A percentile compares a stretch with the other conserved stretches of the same genome.
Evolutionary conservation across 2,888 invertebrate species (phyloP).

Genomic region (Steinernema hermaphroditum): DNA sequence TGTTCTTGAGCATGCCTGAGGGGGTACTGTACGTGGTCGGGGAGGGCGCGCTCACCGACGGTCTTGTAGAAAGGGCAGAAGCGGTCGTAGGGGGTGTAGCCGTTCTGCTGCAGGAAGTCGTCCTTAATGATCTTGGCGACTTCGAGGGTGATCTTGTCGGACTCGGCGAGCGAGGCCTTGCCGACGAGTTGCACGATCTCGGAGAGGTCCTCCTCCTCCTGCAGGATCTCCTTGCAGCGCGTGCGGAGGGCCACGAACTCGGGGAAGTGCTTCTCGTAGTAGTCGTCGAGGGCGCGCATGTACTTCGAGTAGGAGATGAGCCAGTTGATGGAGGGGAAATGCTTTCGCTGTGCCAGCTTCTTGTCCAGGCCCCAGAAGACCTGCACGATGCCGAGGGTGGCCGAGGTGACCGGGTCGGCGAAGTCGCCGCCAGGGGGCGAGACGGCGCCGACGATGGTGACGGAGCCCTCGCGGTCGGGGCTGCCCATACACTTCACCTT

Average conservation of each 20-base stretch:
- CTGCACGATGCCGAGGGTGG: slow-evolving; percentile 93
- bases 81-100: slow-evolving; percentile 75
- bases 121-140: slow-evolving; percentile 82
- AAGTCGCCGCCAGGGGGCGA: slow-evolving; percentile 99
- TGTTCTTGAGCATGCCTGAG: slow-evolving; percentile 84
- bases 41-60: slow-evolving; percentile 82
- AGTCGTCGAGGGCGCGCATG: slow-evolving; percentile 94
- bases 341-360: slow-evolving; percentile 80
- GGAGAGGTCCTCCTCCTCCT: slow-evolving; percentile 95
- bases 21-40: neutral
- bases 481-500: slow-evolving; percentile 80
- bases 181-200: slow-evolving; percentile 99
- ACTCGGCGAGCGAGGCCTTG: slow-evolving; percentile 85
- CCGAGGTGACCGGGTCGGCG: slow-evolving; percentile 97
- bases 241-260: slow-evolving; percentile 95
- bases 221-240: slow-evolving; percentile 81
- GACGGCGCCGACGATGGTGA: slow-evolving; percentile 95
- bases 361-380: slow-evolving; percentile 59
- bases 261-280: slow-evolving; percentile 94
- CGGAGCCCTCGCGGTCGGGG: slow-evolving; percentile 94
- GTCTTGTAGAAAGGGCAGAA: slow-evolving; percentile 99
- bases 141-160: slow-evolving; percentile 98
- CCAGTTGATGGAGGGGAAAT: slow-evolving; percentile 99
- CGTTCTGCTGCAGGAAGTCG: slow-evolving; percentile 99
- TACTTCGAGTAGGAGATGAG: slow-evolving; percentile 93